phyloP scores from a whole-genome alignment of 2,797 vertebrate genomes.

The Artibeus lituratus region DNA sequence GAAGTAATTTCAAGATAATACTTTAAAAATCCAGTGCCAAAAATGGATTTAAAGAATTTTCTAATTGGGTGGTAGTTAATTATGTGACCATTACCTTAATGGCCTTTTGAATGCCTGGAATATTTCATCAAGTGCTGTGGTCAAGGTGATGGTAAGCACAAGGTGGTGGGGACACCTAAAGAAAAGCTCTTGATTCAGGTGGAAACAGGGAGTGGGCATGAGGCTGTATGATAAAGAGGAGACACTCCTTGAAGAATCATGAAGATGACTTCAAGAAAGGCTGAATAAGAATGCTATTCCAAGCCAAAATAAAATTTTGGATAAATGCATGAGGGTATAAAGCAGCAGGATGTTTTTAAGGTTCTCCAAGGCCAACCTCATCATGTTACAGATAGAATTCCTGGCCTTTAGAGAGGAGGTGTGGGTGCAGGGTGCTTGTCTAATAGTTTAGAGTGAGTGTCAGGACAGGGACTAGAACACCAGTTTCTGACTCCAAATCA shows the following conservation, averaged over 20 bases:
- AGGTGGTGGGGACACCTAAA: accelerated
- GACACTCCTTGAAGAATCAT: not conserved
- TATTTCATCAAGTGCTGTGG: not conserved
- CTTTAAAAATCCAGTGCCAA: not conserved
- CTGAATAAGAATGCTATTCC: not conserved
- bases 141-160: not conserved
- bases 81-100: not conserved
- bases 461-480: not conserved
- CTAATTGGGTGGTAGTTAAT: not conserved
- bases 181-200: not conserved
- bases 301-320: not conserved
- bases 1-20: not conserved
- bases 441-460: not conserved
- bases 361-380: not conserved
- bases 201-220: accelerated
- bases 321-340: not conserved
- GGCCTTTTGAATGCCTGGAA: not conserved
- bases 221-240: not conserved
- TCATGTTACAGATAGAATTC: not conserved
- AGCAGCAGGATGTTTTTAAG: not conserved
- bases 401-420: not conserved
- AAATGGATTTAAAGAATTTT: not conserved
- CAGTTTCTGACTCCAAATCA: not conserved
- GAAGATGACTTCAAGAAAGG: not conserved
- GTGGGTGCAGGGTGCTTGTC: not conserved